phyloP scores from a whole-genome alignment of 2,797 vertebrate species.

The Cuniculus paca region DNA sequence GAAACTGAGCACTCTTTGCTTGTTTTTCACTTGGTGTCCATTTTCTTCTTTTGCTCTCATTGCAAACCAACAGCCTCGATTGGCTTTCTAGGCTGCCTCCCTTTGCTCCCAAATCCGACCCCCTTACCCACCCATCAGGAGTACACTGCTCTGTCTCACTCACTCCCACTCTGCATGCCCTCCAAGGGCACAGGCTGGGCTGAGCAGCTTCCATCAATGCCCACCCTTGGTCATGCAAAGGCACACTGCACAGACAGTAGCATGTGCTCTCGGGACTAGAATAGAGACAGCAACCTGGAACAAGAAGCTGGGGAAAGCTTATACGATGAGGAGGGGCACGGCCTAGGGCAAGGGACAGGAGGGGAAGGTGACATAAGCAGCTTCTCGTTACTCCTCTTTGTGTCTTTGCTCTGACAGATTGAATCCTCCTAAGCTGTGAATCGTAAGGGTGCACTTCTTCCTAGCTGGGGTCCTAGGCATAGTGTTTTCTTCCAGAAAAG shows the following conservation, averaged over 20 bases:
- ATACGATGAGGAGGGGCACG: not conserved
- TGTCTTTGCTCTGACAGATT: not conserved
- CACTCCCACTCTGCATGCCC: not conserved
- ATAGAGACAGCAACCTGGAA: not conserved
- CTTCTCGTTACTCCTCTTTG: not conserved
- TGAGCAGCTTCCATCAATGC: not conserved
- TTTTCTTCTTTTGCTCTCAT: not conserved
- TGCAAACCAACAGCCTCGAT: not conserved
- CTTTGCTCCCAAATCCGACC: not conserved
- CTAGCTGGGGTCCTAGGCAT: not conserved
- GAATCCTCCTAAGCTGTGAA: not conserved
- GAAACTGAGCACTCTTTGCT: not conserved
- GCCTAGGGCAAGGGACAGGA: not conserved
- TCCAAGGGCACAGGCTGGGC: not conserved
- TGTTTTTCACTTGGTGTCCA: not conserved
- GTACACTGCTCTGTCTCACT: not conserved
- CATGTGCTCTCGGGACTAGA: not conserved
- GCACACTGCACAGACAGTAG: not conserved
- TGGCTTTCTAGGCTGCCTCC: not conserved
- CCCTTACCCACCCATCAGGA: not conserved
- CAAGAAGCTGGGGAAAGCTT: not conserved
- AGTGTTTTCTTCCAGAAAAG: not conserved
- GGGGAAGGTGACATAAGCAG: fast-evolving
- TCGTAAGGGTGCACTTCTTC: not conserved
- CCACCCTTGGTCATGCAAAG: not conserved